phyloP scores from a whole-genome alignment of 2,888 invertebrate species.

The Gryllus longicercus region DNA sequence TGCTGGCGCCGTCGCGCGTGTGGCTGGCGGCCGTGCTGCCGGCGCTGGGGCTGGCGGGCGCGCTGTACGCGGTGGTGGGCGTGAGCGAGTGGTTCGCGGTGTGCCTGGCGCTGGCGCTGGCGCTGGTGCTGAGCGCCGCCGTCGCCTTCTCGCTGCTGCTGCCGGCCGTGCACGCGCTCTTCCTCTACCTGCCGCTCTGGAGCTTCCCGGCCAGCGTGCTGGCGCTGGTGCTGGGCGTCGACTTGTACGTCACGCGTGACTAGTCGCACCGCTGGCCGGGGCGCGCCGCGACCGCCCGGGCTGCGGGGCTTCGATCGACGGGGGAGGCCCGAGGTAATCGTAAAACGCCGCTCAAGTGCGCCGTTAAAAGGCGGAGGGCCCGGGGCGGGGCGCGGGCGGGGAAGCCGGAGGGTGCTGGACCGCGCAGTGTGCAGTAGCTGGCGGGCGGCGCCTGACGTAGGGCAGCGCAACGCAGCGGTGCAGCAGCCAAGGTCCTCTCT shows the following conservation, averaged over 20 bases:
- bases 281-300: too few relatives aligned
- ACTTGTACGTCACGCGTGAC: not conserved
- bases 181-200: not conserved
- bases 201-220: not conserved
- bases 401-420: too few relatives aligned
- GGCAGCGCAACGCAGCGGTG: too few relatives aligned
- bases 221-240: not conserved
- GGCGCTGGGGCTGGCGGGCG: not conserved
- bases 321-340: too few relatives aligned
- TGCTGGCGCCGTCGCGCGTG: not conserved
- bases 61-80: not conserved
- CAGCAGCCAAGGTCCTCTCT: too few relatives aligned
- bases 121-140: not conserved
- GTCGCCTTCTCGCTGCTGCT: not conserved
- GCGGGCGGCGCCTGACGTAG: too few relatives aligned
- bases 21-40: not conserved
- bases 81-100: not conserved
- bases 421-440: too few relatives aligned
- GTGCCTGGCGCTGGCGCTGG: not conserved
- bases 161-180: not conserved
- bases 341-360: too few relatives aligned
- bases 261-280: too few relatives aligned
- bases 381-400: too few relatives aligned
- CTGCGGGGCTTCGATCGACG: too few relatives aligned
- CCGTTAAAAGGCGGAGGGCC: too few relatives aligned